A percentile compares a stretch with the other conserved stretches of the same genome.
phyloP scores from a whole-genome alignment of 2,888 invertebrate species.

The Papilio gigon region DNA sequence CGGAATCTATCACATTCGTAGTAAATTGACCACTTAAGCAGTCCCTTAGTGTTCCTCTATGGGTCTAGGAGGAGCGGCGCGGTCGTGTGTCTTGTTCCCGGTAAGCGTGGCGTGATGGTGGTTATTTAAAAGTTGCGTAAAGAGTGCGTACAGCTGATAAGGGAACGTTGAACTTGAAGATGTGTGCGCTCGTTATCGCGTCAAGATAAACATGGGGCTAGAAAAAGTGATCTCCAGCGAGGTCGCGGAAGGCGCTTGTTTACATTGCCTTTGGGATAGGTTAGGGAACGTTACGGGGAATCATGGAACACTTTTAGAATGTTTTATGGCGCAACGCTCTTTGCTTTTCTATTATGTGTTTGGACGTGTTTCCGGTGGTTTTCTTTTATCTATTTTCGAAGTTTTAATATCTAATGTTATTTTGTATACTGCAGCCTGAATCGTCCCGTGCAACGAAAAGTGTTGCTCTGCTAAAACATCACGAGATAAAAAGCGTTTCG shows the following conservation, averaged over 20 bases:
- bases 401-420: not conserved
- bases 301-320: conserved; percentile 34
- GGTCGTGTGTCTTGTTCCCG: too few species aligned
- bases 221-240: conserved; percentile 26
- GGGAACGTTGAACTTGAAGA: conserved; percentile 25
- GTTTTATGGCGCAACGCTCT: conserved; percentile 16
- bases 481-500: too few species aligned
- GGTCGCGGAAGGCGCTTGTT: conserved; percentile 18
- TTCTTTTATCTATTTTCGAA: conserved; percentile 1
- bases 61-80: too few species aligned
- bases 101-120: too few species aligned
- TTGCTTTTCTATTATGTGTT: conserved; percentile 17
- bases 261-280: conserved; percentile 39
- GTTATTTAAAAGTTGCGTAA: conserved; percentile 41
- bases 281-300: conserved; percentile 28
- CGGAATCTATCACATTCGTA: too few species aligned
- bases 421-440: not conserved
- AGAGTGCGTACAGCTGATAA: conserved; percentile 23
- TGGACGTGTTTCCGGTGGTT: conserved; percentile 24
- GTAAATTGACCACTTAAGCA: not conserved
- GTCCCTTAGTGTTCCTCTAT: too few species aligned
- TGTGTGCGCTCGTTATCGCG: conserved; percentile 24
- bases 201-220: conserved; percentile 29
- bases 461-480: too few species aligned
- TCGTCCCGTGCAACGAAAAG: not conserved